Evolutionary conservation across 1,140 invertebrate species (phyloP).

Genomic region (Brachystomella parvula): DNA sequence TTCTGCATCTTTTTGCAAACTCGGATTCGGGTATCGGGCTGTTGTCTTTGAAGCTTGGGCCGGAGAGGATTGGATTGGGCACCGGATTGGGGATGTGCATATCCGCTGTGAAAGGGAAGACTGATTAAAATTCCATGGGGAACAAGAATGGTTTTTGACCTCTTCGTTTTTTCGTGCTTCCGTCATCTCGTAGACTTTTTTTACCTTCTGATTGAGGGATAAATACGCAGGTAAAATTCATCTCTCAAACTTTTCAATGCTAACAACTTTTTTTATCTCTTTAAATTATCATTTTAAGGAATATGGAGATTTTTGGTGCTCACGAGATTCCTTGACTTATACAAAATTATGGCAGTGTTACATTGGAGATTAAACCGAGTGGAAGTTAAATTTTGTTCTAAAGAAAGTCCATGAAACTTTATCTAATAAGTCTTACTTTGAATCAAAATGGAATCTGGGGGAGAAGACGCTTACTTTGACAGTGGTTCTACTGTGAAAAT

Average conservation of each 20-base stretch:
- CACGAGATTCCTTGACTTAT: not conserved
- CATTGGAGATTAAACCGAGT: not conserved
- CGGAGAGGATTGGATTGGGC: no score
- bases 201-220: no score
- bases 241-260: conserved; percentile 2
- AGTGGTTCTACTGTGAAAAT: not conserved
- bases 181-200: no score
- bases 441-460: not conserved
- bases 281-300: not conserved
- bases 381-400: no score
- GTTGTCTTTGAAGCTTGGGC: no score
- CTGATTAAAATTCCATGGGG: no score
- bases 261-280: not conserved
- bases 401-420: not conserved
- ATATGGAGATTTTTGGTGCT: not conserved
- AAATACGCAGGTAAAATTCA: not conserved
- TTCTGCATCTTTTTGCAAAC: not conserved
- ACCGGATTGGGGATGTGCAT: no score
- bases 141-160: conserved; percentile 3
- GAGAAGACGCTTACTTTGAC: not conserved
- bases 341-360: not conserved
- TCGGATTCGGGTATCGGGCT: not conserved
- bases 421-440: not conserved
- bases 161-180: not conserved
- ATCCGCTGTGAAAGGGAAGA: not conserved